Evolutionary conservation across 2,888 invertebrate species (phyloP), one percentile per base, ranked within the genome.

Genomic region (Autographa gamma): DNA sequence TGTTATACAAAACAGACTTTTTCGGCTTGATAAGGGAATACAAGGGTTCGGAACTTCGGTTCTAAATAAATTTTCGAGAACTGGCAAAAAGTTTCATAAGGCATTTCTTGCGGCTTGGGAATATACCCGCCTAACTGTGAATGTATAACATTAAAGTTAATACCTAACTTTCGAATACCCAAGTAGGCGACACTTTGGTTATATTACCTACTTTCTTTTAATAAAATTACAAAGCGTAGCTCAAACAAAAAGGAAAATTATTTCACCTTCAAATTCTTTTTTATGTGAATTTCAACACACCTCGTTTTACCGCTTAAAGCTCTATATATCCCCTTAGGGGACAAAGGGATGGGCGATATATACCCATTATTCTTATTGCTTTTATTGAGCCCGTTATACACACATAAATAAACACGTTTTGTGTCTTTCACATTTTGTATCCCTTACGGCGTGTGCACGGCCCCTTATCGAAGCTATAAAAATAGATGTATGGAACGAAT

Each of bases 381-480:
- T 81, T 70, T 77, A 82, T 80, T 77, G 75, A 58, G 58, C 25
- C 67, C 68, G 69, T 73, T 63, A 77, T 71, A 74, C 77, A 62
- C 66, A 74, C 76, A 81, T 81, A 82, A 77, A 82, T 78, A 82
- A 76, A 82, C 73, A 76, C 73, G 59, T 76, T 73, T 73, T 68
- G 71, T 71, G 60, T 65, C 63, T 74, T 70, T 82, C 71, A 71
- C 77, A 70, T 78, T 74, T 76, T 73, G 70, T 73, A 69, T 73
- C 69, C 73, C 65, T 66, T 48, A 34, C 31, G 60, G 60, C 63
- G 62, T 59, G 32, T 73, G 65, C 43, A 66, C 54, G 13, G 61
- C 66, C 68, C 63, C 62, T 71, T 74, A 66, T 78, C 71, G 73
- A 69, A 60, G 65, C 70, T 76, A 80, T 78, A 82, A 79, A 66